These are phyloP conservation scores for Antheraea assamensis DNA, from an alignment of 2,888 invertebrate species.

Conservation along the genomic window DNA sequence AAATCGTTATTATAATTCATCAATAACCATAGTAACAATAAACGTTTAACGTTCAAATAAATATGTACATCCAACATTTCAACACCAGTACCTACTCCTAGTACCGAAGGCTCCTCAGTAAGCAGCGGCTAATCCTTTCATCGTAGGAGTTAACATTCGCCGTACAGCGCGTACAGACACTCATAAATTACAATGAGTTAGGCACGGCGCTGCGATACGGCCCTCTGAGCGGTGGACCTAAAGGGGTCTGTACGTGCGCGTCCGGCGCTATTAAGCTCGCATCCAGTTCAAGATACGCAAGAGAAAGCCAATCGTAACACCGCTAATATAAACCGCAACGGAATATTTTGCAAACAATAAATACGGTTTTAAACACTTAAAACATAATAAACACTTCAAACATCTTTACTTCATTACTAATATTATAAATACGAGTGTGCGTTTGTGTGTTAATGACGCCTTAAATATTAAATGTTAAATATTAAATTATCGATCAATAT, in stretches of 20 bases:
- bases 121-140: conserved; percentile 65
- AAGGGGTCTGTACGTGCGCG: conserved; percentile 38
- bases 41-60: neutral
- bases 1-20: neutral
- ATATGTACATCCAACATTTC: conserved; percentile 4
- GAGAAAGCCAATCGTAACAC: conserved; percentile 13
- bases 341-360: neutral
- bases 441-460: no score
- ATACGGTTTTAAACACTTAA: no score
- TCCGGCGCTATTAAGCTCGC: conserved; percentile 36
- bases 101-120: conserved; percentile 19
- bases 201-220: conserved; percentile 32
- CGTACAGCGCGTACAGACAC: conserved; percentile 52
- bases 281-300: conserved; percentile 30
- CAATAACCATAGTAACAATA: neutral
- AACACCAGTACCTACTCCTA: neutral
- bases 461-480: no score
- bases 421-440: no score
- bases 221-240: conserved; percentile 30
- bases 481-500: no score
- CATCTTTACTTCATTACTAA: no score
- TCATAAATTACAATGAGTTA: conserved; percentile 76
- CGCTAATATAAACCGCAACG: no score
- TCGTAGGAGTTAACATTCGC: conserved; percentile 65
- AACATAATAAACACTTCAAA: no score